These are phyloP conservation scores for Styela clava DNA, from an alignment of 23 tunicate species.

Conservation along the genomic window DNA sequence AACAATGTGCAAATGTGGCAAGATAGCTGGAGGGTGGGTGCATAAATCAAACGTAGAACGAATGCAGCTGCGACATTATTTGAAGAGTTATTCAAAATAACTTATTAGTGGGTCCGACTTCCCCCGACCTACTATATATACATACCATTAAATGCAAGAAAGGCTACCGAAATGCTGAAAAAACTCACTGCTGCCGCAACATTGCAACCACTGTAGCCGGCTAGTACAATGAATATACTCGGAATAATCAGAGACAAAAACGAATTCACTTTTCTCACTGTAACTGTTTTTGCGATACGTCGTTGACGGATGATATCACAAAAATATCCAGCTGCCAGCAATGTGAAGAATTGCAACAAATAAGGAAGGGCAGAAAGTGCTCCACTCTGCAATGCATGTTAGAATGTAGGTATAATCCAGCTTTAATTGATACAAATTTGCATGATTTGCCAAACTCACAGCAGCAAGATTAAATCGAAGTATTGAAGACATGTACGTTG, in stretches of 20 bases:
- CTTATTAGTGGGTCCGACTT: too few relatives aligned
- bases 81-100: too few relatives aligned
- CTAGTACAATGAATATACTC: slow-evolving; percentile 24
- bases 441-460: slow-evolving; percentile 27
- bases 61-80: too few relatives aligned
- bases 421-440: background rate
- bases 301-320: slow-evolving; percentile 16
- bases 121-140: too few relatives aligned
- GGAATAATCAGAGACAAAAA: slow-evolving; percentile 22
- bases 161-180: slow-evolving; percentile 31
- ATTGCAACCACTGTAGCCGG: slow-evolving; percentile 30
- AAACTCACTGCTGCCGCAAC: slow-evolving; percentile 21
- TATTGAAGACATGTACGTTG: slow-evolving; percentile 15
- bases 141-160: slow-evolving; percentile 15
- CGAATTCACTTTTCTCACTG: slow-evolving; percentile 24
- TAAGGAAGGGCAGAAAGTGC: slow-evolving; percentile 27
- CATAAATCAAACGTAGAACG: too few relatives aligned
- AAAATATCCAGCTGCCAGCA: slow-evolving; percentile 12
- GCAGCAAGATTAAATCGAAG: slow-evolving; percentile 3
- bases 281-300: background rate
- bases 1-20: too few relatives aligned
- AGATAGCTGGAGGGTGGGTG: too few relatives aligned
- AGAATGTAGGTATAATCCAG: too few relatives aligned
- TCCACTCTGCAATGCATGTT: slow-evolving; percentile 20
- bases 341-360: slow-evolving; percentile 1